These are phyloP conservation scores for Anthrax anthrax DNA, from an alignment of 2,888 invertebrate genomes.

Conservation along the genomic window DNA sequence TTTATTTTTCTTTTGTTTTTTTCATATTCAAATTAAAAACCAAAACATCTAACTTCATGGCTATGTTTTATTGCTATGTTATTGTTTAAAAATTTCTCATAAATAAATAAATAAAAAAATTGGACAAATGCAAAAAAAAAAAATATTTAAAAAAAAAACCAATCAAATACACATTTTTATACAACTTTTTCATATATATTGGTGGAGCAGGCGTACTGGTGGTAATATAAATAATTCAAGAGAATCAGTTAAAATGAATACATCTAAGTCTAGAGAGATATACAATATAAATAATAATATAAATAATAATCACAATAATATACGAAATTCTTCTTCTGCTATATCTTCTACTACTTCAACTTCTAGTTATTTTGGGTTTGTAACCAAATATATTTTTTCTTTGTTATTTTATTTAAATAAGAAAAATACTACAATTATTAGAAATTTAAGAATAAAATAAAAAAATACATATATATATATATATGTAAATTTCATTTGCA, in stretches of 20 bases:
- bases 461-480: no score
- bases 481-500: no score
- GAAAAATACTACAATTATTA: no score
- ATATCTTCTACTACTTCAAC: neutral
- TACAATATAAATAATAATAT: slow-evolving; percentile 12
- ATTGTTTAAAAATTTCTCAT: no score
- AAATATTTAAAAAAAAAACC: no score
- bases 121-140: slow-evolving; percentile 1
- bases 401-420: neutral
- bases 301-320: slow-evolving; percentile 19
- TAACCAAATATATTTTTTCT: neutral
- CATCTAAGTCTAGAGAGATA: slow-evolving; percentile 21
- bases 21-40: no score
- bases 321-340: neutral
- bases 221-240: slow-evolving; percentile 27
- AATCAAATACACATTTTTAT: no score
- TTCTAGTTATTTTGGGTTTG: slow-evolving; percentile 11
- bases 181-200: slow-evolving; percentile 7
- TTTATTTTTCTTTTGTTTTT: no score
- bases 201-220: slow-evolving; percentile 18
- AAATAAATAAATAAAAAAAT: neutral
- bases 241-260: slow-evolving; percentile 36
- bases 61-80: no score
- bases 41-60: no score
- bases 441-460: no score